Evolutionary conservation across 2,113 vertebrate genomes (phyloP).

Genomic region (Apistogramma diplotaenia): DNA sequence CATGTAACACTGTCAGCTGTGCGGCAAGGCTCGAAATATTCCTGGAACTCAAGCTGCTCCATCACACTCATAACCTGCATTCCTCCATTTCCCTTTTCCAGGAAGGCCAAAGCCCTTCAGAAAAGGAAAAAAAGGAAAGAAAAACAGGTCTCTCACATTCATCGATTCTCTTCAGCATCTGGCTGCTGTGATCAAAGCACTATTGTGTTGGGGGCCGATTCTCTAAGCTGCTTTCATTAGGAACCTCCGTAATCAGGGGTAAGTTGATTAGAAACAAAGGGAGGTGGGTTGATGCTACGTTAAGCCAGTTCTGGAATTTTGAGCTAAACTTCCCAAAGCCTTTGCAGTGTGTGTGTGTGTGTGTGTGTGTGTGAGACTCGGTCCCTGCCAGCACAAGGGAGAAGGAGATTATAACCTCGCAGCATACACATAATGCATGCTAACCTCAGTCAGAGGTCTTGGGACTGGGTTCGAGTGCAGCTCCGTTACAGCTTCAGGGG

Average conservation of each 20-base stretch:
- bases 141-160: background rate
- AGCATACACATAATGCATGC: constrained; percentile 19
- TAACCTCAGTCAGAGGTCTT: constrained; percentile 3
- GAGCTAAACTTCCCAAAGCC: constrained; percentile 52
- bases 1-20: background rate
- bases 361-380: constrained; percentile 56
- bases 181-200: constrained; percentile 29
- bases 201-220: constrained; percentile 38
- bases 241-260: constrained; percentile 38
- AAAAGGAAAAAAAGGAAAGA: background rate
- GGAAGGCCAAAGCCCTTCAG: constrained; percentile 10
- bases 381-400: constrained; percentile 13
- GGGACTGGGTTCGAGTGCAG: background rate
- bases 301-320: constrained; percentile 50
- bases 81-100: constrained; percentile 54
- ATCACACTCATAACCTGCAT: constrained; percentile 46
- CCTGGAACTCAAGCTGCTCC: constrained; percentile 46
- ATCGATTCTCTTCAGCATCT: constrained; percentile 20
- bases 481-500: background rate
- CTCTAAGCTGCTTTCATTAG: constrained; percentile 57
- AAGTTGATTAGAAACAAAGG: constrained; percentile 67
- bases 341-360: constrained; percentile 28
- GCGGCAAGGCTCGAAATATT: constrained; percentile 36
- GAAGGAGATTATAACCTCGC: constrained; percentile 23
- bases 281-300: constrained; percentile 49